Base-by-base conservation (phyloP, 2,888 invertebrate genomes). In the Poecilobothrus nobilitatus region DNA sequence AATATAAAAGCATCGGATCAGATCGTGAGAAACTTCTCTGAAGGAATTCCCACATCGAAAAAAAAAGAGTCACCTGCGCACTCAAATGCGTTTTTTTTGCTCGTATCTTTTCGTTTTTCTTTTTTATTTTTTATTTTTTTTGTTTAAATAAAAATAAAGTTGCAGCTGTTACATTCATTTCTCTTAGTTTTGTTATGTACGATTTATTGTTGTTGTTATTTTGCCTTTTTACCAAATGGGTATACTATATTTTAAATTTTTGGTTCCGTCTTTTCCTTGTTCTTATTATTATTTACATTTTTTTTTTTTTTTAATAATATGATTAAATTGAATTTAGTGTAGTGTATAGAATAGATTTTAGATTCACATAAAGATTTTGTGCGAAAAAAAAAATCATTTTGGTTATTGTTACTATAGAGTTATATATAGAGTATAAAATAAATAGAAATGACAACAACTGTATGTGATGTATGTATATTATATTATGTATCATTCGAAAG, bases 11-110 rank as follows among this genome's bases (percentile, higher is more conserved):
- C 27, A 63, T 63, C 63, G 18, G 63, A 22, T 27, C 63, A 63
- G 76, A 81, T 80, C 80, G 80, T 80, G 81, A 80, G 81, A 81
- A 81, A 80, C 78, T 80, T 78, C 76, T 77, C 78, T 78, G 75
- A 76, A 76, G 75, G 76, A 77, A 80, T 81, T 81, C 81, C 81
- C 81, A 81, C 81, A 81, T 78, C 74, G 71, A 69, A 66, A 66
- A 27, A 27, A 27, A 66, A 66, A 69, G 67, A 72, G 72, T 73
- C 73, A 73, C 73, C 73, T 73, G 74, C 73, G 71, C 70, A 68
- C 70, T 66, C 15, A 44, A 44, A 68, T 65, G 67, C 67, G 63
- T 68, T 71, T 70, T 70, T 61, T 67, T 70, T 37, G 37, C 12
- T 37, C 8, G 8, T 15, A 62, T 65, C n/a, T n/a, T 67, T 18